Conservation (phyloP, 2,797 vertebrate genomes). For the Rhincodon typus region DNA sequence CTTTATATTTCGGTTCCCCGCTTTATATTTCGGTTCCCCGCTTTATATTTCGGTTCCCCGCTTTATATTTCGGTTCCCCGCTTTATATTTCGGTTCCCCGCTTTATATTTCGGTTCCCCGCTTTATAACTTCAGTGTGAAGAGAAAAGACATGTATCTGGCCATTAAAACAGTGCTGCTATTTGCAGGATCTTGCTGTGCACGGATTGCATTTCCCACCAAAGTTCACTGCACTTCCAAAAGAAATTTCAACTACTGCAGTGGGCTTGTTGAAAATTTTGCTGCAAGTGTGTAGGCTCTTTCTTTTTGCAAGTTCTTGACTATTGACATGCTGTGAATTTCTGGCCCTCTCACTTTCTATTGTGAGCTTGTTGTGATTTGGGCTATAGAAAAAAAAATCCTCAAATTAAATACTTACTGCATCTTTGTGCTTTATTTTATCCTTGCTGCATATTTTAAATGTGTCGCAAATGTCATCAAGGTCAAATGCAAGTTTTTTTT, state of each 20-base stretch:
- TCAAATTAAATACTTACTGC: not conserved
- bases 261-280: not conserved
- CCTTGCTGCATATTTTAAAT: not conserved
- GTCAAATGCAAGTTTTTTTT: not conserved
- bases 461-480: not conserved
- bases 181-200: not conserved
- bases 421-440: not conserved
- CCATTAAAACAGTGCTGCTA: not conserved
- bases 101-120: not conserved
- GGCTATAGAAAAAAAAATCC: not conserved
- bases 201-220: not conserved
- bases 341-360: not conserved
- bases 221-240: too few relatives aligned
- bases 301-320: not conserved
- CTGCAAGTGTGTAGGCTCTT: not conserved
- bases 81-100: too few relatives aligned
- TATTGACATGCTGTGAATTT: not conserved
- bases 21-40: not conserved
- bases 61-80: not conserved
- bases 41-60: too few relatives aligned
- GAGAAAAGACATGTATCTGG: not conserved
- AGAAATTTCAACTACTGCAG: too few relatives aligned
- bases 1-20: too few relatives aligned
- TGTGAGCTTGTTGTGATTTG: not conserved
- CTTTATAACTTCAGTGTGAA: not conserved